These are phyloP conservation scores for Ochropacha duplaris DNA, from an alignment of 2,888 invertebrate species.

Conservation along the genomic window DNA sequence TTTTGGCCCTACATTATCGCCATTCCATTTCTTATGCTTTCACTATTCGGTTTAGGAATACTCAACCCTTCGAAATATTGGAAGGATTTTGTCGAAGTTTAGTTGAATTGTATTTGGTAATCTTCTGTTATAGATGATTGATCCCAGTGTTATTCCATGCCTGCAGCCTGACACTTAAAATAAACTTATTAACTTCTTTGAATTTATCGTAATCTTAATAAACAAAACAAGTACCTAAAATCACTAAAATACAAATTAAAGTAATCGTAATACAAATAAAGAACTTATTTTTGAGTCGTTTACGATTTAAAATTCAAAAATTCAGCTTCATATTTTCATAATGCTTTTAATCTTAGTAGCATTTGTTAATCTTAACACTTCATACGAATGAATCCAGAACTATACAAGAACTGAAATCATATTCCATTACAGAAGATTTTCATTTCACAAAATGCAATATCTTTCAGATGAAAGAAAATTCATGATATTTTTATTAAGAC, in stretches of 20 bases:
- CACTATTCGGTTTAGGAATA: no score
- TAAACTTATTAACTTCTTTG: neutral
- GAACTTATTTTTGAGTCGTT: no score
- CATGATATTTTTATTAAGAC: slow-evolving; percentile 4
- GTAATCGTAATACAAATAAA: no score
- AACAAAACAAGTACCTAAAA: no score
- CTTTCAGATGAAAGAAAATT: slow-evolving; percentile 13
- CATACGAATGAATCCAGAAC: neutral
- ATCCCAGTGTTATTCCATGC: neutral
- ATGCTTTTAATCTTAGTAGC: neutral
- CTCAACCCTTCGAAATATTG: slow-evolving; percentile 4
- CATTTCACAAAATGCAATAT: slow-evolving; percentile 26
- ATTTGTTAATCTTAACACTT: neutral
- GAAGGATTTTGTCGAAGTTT: neutral
- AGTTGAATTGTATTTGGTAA: neutral
- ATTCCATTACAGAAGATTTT: slow-evolving; percentile 21
- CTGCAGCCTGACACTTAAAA: neutral
- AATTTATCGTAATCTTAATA: neutral
- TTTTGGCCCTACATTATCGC: slow-evolving; percentile 31
- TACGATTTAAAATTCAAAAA: no score
- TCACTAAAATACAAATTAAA: no score
- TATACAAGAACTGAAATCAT: neutral
- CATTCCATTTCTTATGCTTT: slow-evolving; percentile 16
- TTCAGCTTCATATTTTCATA: neutral
- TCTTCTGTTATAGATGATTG: slow-evolving; percentile 4